A percentile compares a stretch with the other conserved stretches of the same genome.
These are phyloP conservation scores for Embiotoca jacksoni DNA, from an alignment of 2,113 vertebrate species.

Conservation along the genomic window DNA sequence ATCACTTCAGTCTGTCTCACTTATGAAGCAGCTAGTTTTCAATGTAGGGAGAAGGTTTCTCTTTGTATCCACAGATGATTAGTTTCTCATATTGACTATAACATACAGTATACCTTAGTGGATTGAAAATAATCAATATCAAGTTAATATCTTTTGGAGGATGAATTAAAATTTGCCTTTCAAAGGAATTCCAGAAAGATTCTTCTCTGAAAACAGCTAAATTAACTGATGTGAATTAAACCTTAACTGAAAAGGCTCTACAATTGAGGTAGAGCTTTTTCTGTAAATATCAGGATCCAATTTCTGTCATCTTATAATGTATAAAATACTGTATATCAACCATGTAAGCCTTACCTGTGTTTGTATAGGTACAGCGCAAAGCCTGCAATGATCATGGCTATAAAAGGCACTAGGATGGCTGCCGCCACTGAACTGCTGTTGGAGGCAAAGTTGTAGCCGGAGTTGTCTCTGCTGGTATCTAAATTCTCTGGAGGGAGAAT, in stretches of 20 bases:
- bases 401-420: slow-evolving; percentile 99
- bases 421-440: slow-evolving; percentile 99
- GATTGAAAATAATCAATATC: slow-evolving; percentile 3
- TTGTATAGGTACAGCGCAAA: slow-evolving; percentile 99
- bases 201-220: not conserved
- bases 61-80: not conserved
- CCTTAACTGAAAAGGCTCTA: not conserved
- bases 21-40: slow-evolving; percentile 4
- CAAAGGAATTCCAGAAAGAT: not conserved
- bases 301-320: not conserved
- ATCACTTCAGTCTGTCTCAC: not conserved
- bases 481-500: slow-evolving; percentile 79
- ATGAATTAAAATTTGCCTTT: not conserved
- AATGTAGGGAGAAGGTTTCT: not conserved
- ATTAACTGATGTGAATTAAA: not conserved
- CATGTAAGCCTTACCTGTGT: slow-evolving; percentile 88
- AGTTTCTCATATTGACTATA: slow-evolving; percentile 7
- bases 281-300: not conserved
- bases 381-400: slow-evolving; percentile 99
- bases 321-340: not conserved
- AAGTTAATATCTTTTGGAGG: slow-evolving; percentile 6
- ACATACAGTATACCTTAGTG: not conserved
- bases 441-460: slow-evolving; percentile 93
- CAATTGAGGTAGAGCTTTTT: not conserved
- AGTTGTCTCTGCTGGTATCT: slow-evolving; percentile 87